Percentiles rank a stretch among this genome's conserved stretches.
These are phyloP conservation scores for Lutjanus argentimaculatus DNA, from an alignment of 2,797 vertebrate species.

Conservation along the genomic window DNA sequence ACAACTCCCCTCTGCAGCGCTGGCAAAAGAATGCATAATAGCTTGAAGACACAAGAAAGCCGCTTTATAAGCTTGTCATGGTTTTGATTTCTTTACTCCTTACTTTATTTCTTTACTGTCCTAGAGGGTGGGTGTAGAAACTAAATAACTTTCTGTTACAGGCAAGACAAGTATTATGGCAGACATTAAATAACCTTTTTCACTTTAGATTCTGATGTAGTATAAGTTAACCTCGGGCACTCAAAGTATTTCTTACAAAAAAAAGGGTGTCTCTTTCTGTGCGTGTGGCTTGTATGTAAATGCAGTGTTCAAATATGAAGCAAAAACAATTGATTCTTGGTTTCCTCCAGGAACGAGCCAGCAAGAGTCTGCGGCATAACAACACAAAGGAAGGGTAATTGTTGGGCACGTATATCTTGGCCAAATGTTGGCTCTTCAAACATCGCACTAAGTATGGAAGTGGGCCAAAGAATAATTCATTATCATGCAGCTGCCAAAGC, in stretches of 20 bases:
- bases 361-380: conserved; percentile 51
- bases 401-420: conserved; percentile 71
- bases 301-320: conserved; percentile 52
- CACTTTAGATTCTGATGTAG: conserved; percentile 18
- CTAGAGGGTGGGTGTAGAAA: conserved; percentile 29
- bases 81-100: conserved; percentile 76
- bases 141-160: conserved; percentile 41
- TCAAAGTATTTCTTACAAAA: conserved; percentile 21
- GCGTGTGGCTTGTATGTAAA: conserved; percentile 33
- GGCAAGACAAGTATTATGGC: conserved; percentile 13
- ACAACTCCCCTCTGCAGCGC: conserved; percentile 76
- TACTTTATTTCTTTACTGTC: conserved; percentile 39
- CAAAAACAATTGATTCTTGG: conserved; percentile 46
- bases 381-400: conserved; percentile 72
- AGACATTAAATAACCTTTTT: conserved; percentile 37
- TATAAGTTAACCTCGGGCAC: conserved; percentile 22
- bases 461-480: conserved; percentile 67
- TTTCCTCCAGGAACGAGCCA: conserved; percentile 49
- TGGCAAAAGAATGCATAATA: conserved; percentile 82
- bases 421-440: conserved; percentile 76
- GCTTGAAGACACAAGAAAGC: conserved; percentile 78
- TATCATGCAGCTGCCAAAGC: conserved; percentile 62
- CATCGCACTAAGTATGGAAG: conserved; percentile 62
- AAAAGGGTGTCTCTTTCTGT: conserved; percentile 9
- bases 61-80: conserved; percentile 76